A percentile compares a stretch with the other conserved stretches of the same genome.
phyloP scores from a whole-genome alignment of 2,888 invertebrate species.

The Myopa testacea region DNA sequence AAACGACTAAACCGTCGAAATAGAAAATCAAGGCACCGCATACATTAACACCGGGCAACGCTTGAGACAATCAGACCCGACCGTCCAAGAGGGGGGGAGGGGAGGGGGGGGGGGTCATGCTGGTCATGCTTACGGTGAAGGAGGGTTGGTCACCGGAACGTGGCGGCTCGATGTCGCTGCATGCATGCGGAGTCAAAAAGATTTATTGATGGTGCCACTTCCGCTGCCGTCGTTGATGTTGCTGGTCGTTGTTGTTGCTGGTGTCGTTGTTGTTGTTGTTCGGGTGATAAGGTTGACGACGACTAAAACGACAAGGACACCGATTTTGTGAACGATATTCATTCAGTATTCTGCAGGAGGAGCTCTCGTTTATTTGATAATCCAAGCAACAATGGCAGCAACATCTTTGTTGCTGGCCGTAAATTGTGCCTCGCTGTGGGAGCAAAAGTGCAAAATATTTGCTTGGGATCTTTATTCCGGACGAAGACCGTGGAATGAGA shows the following conservation, averaged over 20 bases:
- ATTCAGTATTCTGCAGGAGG: slow-evolving; percentile 18
- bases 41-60: slow-evolving; percentile 23
- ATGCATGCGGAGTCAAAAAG: slow-evolving; percentile 14
- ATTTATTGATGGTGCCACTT: slow-evolving; percentile 31
- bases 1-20: background rate
- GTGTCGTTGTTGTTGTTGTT: background rate
- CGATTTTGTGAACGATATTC: background rate
- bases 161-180: slow-evolving; percentile 31
- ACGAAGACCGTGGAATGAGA: background rate
- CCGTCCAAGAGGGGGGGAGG: background rate
- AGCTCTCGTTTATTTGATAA: slow-evolving; percentile 43
- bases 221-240: background rate
- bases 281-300: slow-evolving; percentile 1
- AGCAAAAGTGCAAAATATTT: background rate
- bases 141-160: background rate
- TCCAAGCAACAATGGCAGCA: slow-evolving; percentile 39
- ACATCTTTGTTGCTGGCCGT: slow-evolving; percentile 13
- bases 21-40: slow-evolving; percentile 28
- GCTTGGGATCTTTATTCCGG: background rate
- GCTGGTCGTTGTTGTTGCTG: background rate
- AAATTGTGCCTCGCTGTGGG: slow-evolving; percentile 24
- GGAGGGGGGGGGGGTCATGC: background rate
- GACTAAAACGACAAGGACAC: background rate
- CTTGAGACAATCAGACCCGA: slow-evolving; percentile 30
- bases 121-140: slow-evolving; percentile 6